These are phyloP conservation scores for Sarcophaga caerulescens DNA, from an alignment of 2,888 invertebrate species.

Conservation along the genomic window DNA sequence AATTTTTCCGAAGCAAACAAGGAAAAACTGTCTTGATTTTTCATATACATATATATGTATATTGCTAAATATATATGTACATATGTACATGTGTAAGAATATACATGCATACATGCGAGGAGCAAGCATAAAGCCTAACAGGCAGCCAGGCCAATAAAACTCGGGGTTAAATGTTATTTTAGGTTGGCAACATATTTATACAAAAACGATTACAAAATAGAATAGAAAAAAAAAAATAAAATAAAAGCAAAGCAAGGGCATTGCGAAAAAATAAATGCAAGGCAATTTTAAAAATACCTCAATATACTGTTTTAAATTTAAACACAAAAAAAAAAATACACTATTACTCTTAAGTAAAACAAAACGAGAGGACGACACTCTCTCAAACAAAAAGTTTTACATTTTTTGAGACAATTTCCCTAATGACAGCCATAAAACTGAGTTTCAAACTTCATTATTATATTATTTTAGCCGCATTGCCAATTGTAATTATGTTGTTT, in stretches of 20 bases:
- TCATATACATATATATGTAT: no score
- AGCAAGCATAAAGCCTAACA: not conserved
- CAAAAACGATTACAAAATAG: slow-evolving; percentile 15
- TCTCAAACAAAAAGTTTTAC: not conserved
- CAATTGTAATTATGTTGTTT: slow-evolving; percentile 37
- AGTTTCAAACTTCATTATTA: slow-evolving; percentile 23
- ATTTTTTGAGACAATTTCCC: no score
- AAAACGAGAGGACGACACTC: not conserved
- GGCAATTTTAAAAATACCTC: slow-evolving; percentile 20
- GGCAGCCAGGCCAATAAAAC: slow-evolving; percentile 33
- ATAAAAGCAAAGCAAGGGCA: slow-evolving; percentile 28
- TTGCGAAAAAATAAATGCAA: slow-evolving; percentile 18
- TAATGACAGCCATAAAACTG: not conserved
- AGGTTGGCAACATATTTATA: slow-evolving; percentile 61
- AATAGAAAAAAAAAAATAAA: no score
- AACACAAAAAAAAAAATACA: not conserved
- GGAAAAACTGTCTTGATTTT: not conserved
- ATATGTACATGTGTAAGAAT: not conserved
- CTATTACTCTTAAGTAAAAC: not conserved
- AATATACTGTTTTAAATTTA: not conserved
- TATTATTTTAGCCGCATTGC: slow-evolving; percentile 15
- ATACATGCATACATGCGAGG: not conserved
- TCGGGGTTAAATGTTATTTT: slow-evolving; percentile 25
- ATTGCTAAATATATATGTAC: no score
- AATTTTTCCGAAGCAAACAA: slow-evolving; percentile 38